Evolutionary conservation across 92 coral and sea anemone species (phyloP), one percentile per base, ranked within the genome.

Genomic region (Palythoa grandis): DNA sequence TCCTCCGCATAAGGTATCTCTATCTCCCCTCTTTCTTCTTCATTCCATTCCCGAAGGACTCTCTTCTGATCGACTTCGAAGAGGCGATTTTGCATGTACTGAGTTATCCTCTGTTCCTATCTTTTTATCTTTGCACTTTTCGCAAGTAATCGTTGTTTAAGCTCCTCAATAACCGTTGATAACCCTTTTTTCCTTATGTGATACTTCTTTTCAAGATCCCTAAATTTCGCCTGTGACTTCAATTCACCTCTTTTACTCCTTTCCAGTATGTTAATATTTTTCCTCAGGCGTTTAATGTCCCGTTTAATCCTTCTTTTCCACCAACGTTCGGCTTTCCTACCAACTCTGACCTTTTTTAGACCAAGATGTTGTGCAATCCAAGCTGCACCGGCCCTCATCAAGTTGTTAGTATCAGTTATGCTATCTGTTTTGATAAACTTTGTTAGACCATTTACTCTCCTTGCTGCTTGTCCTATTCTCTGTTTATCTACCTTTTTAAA

Each of bases 401-500:
- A 69, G 74, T 69, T 23, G 74, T 11, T 69, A 69, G 13, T 69
- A 69, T 69, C 74, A 37, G 74, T 69, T 24, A 23, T 69, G 74
- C 14, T 37, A 69, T 69, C 74, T 24, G 39, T 69, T 69, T 24
- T 69, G 74, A 25, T 69, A 69, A 69, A 8, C 47, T 69, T 24
- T 69, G 14, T 23, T 24, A 69, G 47, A 69, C 47, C 71, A 37
- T 69, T 69, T 2, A 69, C 11, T 11, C 23, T 69, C 38, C 73
- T 22, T 69, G 73, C 17, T 69, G 73, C 47, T 2, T 69, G 73
- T 69, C 38, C 73, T 69, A 69, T 69, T 69, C 23, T 60, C 66
- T 71, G 76, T 71, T 71, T 37, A 71, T 71, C 76, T 71, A 71
- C 52, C 76, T 71, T 71, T 71, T 14, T 71, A 39, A 35, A 35